Evolutionary conservation across 2,113 vertebrate genomes (phyloP).

Genomic region (Eira barbara): DNA sequence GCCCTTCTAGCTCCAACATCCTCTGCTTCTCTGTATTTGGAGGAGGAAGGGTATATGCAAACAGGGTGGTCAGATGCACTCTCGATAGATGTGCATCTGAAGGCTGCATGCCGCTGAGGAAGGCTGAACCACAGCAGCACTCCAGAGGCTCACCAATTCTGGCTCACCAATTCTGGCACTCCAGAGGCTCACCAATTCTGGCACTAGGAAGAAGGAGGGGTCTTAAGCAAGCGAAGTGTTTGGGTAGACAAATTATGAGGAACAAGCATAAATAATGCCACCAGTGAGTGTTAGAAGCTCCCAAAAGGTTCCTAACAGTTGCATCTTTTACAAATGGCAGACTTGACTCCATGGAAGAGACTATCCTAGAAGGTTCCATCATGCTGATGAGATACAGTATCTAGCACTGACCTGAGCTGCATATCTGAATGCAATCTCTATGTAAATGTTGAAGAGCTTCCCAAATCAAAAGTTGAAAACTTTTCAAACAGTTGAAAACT

Average conservation of each 20-base stretch:
- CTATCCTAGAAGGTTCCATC: background rate
- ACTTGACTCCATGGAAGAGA: background rate
- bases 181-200: background rate
- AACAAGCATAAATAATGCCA: conserved; percentile 34
- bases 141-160: background rate
- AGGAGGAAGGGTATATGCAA: conserved; percentile 3
- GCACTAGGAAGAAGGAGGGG: conserved; percentile 35
- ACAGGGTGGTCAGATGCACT: conserved; percentile 34
- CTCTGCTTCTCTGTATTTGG: background rate
- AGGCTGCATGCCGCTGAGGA: background rate
- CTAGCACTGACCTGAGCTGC: background rate
- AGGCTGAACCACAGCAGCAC: background rate
- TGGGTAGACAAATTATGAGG: conserved; percentile 21
- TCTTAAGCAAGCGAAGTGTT: conserved; percentile 22
- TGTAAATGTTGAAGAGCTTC: background rate
- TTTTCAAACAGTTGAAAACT: background rate
- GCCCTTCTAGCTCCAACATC: background rate
- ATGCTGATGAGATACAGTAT: background rate
- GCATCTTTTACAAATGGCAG: background rate
- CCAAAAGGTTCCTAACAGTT: background rate
- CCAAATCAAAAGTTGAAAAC: background rate
- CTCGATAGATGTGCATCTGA: background rate
- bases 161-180: background rate
- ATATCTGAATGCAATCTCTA: background rate
- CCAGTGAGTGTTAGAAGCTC: background rate